These are phyloP conservation scores for Xiphophorus maculatus DNA, from an alignment of 2,113 vertebrate genomes.

Conservation along the genomic window DNA sequence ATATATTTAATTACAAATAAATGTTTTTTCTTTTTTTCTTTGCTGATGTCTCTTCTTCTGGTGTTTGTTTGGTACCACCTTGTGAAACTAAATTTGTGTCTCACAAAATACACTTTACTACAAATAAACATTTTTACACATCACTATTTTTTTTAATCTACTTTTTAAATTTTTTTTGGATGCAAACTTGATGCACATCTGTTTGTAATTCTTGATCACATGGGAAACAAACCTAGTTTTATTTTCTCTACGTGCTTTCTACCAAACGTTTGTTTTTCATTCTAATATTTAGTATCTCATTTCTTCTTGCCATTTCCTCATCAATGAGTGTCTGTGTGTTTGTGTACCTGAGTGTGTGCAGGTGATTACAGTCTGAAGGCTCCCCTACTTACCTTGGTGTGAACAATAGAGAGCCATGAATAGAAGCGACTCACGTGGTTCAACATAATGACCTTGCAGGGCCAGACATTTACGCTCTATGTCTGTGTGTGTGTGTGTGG, in stretches of 20 bases:
- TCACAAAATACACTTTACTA: too few relatives aligned
- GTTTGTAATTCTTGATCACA: neutral
- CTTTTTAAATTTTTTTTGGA: too few relatives aligned
- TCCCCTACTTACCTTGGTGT: conserved; percentile 80
- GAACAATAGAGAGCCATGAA: conserved; percentile 82
- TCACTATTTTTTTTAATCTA: too few relatives aligned
- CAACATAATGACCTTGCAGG: conserved; percentile 81
- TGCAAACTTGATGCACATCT: neutral
- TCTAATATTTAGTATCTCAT: conserved; percentile 77
- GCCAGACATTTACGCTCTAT: conserved; percentile 54
- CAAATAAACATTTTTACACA: too few relatives aligned
- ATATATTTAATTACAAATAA: too few relatives aligned
- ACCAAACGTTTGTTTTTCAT: conserved; percentile 58
- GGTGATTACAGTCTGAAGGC: conserved; percentile 82
- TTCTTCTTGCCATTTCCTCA: conserved; percentile 70
- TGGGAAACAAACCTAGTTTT: neutral
- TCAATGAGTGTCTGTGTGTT: conserved; percentile 52
- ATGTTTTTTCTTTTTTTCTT: too few relatives aligned
- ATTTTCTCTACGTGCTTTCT: conserved; percentile 4
- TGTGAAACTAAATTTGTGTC: too few relatives aligned
- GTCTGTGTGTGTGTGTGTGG: conserved; percentile 13
- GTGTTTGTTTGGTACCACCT: too few relatives aligned
- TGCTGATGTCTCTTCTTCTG: too few relatives aligned
- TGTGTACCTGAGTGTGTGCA: conserved; percentile 41
- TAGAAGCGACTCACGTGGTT: conserved; percentile 78